Base-by-base conservation (phyloP, 2,888 invertebrate genomes). In the Drosophila lacicola region DNA sequence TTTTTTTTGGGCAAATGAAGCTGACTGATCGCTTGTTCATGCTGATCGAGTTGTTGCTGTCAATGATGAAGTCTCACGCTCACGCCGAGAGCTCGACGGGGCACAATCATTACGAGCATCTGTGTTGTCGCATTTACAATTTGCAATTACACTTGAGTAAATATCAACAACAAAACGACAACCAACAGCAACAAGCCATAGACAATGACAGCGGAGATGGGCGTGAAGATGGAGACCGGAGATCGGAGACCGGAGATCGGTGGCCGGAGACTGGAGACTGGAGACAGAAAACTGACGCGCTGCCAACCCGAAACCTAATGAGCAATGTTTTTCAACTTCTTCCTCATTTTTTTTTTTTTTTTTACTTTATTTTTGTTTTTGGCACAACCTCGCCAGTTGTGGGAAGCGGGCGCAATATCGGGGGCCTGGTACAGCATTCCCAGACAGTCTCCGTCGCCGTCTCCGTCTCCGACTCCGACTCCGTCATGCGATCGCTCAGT, bases 111-210 rank as follows among this genome's bases (percentile, higher is more conserved):
- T 73, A 75, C 68, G 85, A 80, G 88, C 82, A 82, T 82, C 82
- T 82, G 82, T 82, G 88, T 88, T 83, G 89, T 88, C 89, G 85
- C 83, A 81, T 89, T 89, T 89, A 88, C 90, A 89, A 90, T 90
- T 86, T 80, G 90, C 87, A 89, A 89, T 89, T 89, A 87, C 88
- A 89, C 88, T 86, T 90, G 88, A 82, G 79, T 82, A 88, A 88
- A 88, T 82, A 87, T 82, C 82, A 90, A 88, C 84, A 85, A 60
- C 51, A 56, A 66, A 65, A n/a, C 49, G 56, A 29, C 36, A 36
- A 36, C 36, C 56, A 50, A 42, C 44, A 44, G 64, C 58, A 44
- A 25, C 42, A 54, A 42, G 46, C 47, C 60, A 64, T 37, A 46
- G 57, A 70, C 69, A 71, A 58, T 72, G 65, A 65, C 67, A 63